phyloP scores from a whole-genome alignment of 2,888 invertebrate species.

The Physocephala rufipes region DNA sequence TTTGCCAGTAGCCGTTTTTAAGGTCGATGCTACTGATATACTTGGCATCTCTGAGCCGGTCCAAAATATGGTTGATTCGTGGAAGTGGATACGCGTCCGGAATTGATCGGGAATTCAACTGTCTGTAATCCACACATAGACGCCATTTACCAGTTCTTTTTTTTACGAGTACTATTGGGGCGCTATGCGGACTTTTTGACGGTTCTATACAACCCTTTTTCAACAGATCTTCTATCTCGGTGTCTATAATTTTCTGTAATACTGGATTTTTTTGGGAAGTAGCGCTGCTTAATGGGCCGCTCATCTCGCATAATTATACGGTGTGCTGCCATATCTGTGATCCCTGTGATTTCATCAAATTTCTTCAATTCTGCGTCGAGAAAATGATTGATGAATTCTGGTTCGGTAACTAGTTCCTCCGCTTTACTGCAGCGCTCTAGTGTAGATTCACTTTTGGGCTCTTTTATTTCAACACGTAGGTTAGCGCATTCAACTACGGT shows the following conservation, averaged over 20 bases:
- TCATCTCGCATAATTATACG: too few species aligned
- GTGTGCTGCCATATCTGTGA: too few species aligned
- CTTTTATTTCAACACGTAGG: not conserved
- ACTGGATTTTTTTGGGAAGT: too few species aligned
- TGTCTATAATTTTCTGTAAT: not conserved
- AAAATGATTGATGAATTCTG: too few species aligned
- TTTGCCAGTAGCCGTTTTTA: slow-evolving; percentile 19
- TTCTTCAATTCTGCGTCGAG: too few species aligned
- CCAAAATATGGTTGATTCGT: not conserved
- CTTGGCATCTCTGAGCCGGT: not conserved
- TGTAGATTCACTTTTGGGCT: too few species aligned
- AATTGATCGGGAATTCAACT: not conserved
- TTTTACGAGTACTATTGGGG: slow-evolving; percentile 30
- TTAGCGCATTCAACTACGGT: not conserved
- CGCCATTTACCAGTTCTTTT: slow-evolving; percentile 38
- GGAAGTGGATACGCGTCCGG: not conserved
- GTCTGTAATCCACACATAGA: slow-evolving; percentile 1
- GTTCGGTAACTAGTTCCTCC: too few species aligned
- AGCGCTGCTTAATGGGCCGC: too few species aligned
- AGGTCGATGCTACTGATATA: not conserved
- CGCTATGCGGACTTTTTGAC: slow-evolving; percentile 35
- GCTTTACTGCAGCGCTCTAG: too few species aligned
- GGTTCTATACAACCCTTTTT: slow-evolving; percentile 33
- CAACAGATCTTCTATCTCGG: slow-evolving; percentile 36
- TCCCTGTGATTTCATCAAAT: too few species aligned